These are phyloP conservation scores for Hypomesus transpacificus DNA, from an alignment of 2,113 vertebrate genomes.

Conservation along the genomic window DNA sequence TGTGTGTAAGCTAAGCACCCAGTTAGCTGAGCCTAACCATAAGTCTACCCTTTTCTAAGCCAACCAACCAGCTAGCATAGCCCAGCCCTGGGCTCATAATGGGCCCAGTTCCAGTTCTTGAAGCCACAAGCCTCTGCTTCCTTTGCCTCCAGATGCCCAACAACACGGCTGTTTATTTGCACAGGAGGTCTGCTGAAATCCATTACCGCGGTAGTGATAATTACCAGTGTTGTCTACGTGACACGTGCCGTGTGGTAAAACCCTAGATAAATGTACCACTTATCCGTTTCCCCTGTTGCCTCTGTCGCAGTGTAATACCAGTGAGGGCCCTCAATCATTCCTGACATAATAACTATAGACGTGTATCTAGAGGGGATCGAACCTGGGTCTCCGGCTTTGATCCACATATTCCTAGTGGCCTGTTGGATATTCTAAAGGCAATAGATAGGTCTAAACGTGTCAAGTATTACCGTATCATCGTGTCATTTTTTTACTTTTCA, in stretches of 20 bases:
- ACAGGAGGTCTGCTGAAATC: conserved; percentile 41
- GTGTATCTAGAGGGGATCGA: no score
- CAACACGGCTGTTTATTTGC: conserved; percentile 47
- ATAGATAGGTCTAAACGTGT: no score
- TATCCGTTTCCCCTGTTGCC: background rate
- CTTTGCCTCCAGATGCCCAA: conserved; percentile 24
- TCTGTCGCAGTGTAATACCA: background rate
- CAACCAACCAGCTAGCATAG: background rate
- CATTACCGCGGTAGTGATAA: conserved; percentile 55
- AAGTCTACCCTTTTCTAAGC: background rate
- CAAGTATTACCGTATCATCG: no score
- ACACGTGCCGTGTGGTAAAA: conserved; percentile 25
- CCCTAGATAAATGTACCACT: background rate
- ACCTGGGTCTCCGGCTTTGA: no score
- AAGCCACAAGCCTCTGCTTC: conserved; percentile 45
- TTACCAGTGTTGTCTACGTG: conserved; percentile 32
- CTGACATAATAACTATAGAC: background rate
- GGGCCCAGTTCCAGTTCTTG: conserved; percentile 33
- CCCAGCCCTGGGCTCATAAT: background rate
- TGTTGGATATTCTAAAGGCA: no score
- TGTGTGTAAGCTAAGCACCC: no score
- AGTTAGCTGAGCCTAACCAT: no score
- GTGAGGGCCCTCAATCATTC: background rate
- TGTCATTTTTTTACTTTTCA: no score
- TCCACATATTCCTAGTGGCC: no score